These are phyloP conservation scores for Rhizoglyphus robini DNA, from an alignment of 1,140 invertebrate genomes.

Conservation along the genomic window DNA sequence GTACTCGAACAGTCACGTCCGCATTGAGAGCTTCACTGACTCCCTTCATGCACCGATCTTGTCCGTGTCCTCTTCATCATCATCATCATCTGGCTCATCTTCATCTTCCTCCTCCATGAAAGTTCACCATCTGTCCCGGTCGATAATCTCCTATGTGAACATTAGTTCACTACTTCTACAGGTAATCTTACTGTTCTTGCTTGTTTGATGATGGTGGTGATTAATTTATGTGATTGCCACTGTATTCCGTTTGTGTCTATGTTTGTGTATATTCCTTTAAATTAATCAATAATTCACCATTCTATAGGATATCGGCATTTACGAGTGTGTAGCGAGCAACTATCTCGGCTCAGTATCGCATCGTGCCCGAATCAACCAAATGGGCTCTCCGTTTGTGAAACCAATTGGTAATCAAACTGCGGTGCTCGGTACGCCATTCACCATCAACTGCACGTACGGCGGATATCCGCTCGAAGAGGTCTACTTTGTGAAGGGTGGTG, in stretches of 20 bases:
- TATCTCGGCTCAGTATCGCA: conserved; percentile 78
- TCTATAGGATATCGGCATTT: conserved; percentile 33
- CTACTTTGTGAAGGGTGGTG: conserved; percentile 66
- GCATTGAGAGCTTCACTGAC: conserved; percentile 28
- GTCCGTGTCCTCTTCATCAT: conserved; percentile 16
- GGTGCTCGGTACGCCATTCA: conserved; percentile 65
- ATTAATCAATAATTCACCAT: not conserved
- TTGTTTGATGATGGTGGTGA: not conserved
- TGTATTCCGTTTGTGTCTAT: not conserved
- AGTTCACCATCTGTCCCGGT: not conserved
- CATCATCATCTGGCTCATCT: conserved; percentile 18
- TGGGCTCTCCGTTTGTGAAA: conserved; percentile 71
- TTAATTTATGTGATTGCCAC: not conserved
- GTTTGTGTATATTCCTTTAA: not conserved
- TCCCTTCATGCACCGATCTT: not conserved
- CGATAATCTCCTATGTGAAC: conserved; percentile 25
- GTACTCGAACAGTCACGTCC: conserved; percentile 24
- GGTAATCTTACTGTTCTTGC: conserved; percentile 3
- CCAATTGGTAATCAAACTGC: conserved; percentile 81
- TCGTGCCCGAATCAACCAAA: conserved; percentile 73
- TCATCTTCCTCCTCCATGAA: conserved; percentile 7
- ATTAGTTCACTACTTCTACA: conserved; percentile 26
- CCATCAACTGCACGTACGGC: conserved; percentile 82
- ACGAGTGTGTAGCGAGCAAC: conserved; percentile 77
- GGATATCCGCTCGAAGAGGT: conserved; percentile 80